Evolutionary conservation across 1,140 invertebrate genomes (phyloP), one percentile per base, ranked within the genome.

Genomic region (Chymomyza costata): DNA sequence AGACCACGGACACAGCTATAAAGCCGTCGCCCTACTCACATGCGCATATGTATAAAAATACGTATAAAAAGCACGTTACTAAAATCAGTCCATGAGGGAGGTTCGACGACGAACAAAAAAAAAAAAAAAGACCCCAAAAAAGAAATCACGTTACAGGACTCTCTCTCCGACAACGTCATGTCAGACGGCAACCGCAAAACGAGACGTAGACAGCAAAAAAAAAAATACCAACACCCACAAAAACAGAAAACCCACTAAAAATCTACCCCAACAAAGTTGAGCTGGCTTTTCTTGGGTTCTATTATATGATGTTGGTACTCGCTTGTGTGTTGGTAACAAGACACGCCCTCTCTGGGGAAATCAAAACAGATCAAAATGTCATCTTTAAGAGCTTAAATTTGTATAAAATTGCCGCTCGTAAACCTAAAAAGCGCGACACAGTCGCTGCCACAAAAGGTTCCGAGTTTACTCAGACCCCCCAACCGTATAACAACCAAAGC

Each of bases 341-440:
- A 38, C 15, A 39, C 40, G 30, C 40, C 34, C 51, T 53, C 68
- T 64, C 78, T 55, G 51, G 71, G 78, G 78, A 82, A 82, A 82
- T 82, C 78, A 82, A 82, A 82, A 73, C 80, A 82, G 78, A 78
- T 78, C 78, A 82, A 82, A 82, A 82, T 82, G 78, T 73, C 78
- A 82, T 82, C 78, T 82, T 82, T 82, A 82, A 82, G 78, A 78
- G 78, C 78, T 78, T 82, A 82, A 78, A 81, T 81, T 81, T 81
- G 74, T 81, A 81, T 81, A 73, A 63, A 81, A 82, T 64, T 69
- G 69, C 55, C 48, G 57, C 48, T 64, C 65, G 69, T 70, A 69
- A 81, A 65, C 48, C 52, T 56, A 30, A 41, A 55, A 60, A 50
- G 58, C 38, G 41, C 43, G 43, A 45, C 51, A 25, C 32, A 48